Evolutionary conservation across 2,797 vertebrate genomes (phyloP), one percentile per base, ranked within the genome.

Genomic region (Eremophila alpestris): DNA sequence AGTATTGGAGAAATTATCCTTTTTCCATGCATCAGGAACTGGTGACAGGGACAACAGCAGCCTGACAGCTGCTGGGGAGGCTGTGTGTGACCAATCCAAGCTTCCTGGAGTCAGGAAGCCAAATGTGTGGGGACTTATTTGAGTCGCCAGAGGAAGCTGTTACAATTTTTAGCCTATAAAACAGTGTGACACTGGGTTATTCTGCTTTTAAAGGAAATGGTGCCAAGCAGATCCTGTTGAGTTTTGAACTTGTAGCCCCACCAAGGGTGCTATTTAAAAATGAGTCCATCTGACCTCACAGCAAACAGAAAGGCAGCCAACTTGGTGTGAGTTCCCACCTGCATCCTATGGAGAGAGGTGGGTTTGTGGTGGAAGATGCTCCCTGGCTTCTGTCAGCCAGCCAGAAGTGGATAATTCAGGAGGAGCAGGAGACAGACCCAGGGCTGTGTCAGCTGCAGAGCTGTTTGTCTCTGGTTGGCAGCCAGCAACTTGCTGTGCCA

Each of bases 401-500:
- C n/a, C 55, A 82, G 91, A 16, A 74, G 46, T 4, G 8, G 62
- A 62, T 86, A 65, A 48, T 80, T 81, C 60, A 81, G 83, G 30
- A 82, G 76, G 56, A 83, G 43, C 23, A 63, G 54, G 89, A 75
- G 84, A 67, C 64, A 65, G 73, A 84, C 32, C 16, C 64, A 36
- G 20, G 69, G n/a, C 54, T 90, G 40, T 68, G 52, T 80, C 54
- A 74, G 69, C 80, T 74, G 55, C 21, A 40, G 60, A 71, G 68
- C 22, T 94, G 85, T 20, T 74, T 79, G 62, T 13, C 43, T 89
- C 46, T 91, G 54, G 36, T 63, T 94, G 71, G 68, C 70, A 95
- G 91, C 87, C 92, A 96, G 89, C n/a, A 79, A 3, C 46, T 77
- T 58, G 52, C 63, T 63, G 56, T 87, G 77, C 49, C 67, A 16